phyloP scores from a whole-genome alignment of 2,888 invertebrate genomes.

The Biston betularia region DNA sequence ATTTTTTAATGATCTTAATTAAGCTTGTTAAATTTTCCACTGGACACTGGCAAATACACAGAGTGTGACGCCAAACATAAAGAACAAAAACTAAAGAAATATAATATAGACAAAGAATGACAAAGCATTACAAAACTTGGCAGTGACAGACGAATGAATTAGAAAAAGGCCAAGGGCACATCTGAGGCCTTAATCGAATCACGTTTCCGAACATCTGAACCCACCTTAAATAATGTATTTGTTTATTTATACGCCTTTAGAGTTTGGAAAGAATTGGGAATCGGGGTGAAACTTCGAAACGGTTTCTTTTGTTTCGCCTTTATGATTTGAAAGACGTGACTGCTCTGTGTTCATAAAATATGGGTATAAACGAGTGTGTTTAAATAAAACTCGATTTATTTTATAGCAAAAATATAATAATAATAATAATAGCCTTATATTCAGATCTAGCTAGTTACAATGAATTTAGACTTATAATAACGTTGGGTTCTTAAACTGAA shows the following conservation, averaged over 20 bases:
- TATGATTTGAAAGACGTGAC: not conserved
- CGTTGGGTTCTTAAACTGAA: too few species aligned
- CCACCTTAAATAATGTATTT: slow-evolving; percentile 37
- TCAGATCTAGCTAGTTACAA: too few species aligned
- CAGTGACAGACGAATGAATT: slow-evolving; percentile 32
- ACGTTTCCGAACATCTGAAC: slow-evolving; percentile 36
- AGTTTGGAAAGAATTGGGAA: slow-evolving; percentile 24
- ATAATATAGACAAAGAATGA: slow-evolving; percentile 13
- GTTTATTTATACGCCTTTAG: slow-evolving; percentile 35
- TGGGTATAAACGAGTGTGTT: too few species aligned
- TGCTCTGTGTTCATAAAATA: too few species aligned
- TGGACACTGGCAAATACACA: too few species aligned
- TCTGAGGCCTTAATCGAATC: slow-evolving; percentile 38
- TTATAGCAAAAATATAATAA: too few species aligned
- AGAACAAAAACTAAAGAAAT: not conserved
- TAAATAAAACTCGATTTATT: too few species aligned
- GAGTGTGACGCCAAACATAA: too few species aligned
- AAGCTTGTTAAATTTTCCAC: too few species aligned
- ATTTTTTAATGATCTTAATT: too few species aligned
- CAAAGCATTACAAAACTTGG: slow-evolving; percentile 27
- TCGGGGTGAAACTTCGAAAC: slow-evolving; percentile 6
- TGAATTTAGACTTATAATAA: too few species aligned
- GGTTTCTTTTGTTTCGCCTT: slow-evolving; percentile 7
- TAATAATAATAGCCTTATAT: too few species aligned
- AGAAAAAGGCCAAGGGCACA: slow-evolving; percentile 33